Base-by-base conservation (phyloP, 1,140 invertebrate species). In the Drosophila kohkoa region DNA sequence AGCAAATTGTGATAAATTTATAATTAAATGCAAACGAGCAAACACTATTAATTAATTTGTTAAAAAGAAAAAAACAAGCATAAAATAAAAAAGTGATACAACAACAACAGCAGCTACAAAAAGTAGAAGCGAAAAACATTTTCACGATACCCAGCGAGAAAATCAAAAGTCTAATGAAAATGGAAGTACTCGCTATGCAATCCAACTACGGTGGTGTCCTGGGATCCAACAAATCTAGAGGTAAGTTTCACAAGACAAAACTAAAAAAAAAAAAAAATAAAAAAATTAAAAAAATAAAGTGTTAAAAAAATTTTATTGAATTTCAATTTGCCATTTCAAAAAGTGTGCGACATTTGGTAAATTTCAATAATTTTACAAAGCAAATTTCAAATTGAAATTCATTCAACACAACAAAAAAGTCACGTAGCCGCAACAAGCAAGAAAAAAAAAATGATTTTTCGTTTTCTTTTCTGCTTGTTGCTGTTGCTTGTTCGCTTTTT, bases 171-270 rank as follows among this genome's bases (percentile, higher is more conserved):
- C 78, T 75, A 86, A 92, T 92, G 90, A 92, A 92, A 92, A 92
- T 92, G 92, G 91, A 92, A 89, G 89, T 92, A 64, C 88, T 92
- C 62, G 77, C 91, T 59, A 89, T 90, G 68, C 91, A 91, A 67
- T 79, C 77, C 45, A 81, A 83, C 43, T 92, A 90, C 64, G 81
- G 73, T 49, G 77, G 76, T 51, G 79, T 82, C 52, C 73, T 90
- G 20, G 86, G 88, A 52, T 92, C 91, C 69, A 88, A 87, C 81
- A 92, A 92, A 92, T 77, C 77, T 71, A 79, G 75, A 92, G 91
- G 92, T 92, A 91, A 92, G 92, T 81, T 59, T 3, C 2, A 15
- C 1, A 15, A 35, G 41, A 8, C 30, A 25, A 11, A 51, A 51
- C 20, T 20, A 1, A n/a, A 51, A 28, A 7, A 28, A 28, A n/a